Percentiles rank a stretch among this genome's conserved stretches.
Evolutionary conservation across 2,888 invertebrate species (phyloP).

Genomic region (Odontocerum albicorne): DNA sequence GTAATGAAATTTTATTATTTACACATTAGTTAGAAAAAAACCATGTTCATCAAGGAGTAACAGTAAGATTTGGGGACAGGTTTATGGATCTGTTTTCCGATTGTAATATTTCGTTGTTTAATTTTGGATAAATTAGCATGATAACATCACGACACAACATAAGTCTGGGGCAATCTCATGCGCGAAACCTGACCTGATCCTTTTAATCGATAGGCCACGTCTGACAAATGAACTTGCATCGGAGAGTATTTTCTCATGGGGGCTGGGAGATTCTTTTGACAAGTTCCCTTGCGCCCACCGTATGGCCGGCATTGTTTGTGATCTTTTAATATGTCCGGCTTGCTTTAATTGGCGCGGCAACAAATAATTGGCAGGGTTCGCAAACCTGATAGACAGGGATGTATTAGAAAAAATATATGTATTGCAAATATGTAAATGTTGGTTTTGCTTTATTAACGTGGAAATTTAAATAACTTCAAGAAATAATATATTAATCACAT

Average conservation of each 20-base stretch:
- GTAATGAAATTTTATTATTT: too few relatives aligned
- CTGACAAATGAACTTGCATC: slow-evolving; percentile 57
- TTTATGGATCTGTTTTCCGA: too few relatives aligned
- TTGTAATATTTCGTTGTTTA: too few relatives aligned
- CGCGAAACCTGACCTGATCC: slow-evolving; percentile 58
- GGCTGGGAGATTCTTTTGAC: slow-evolving; percentile 41
- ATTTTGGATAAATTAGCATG: too few relatives aligned
- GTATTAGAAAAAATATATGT: not conserved
- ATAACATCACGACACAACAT: too few relatives aligned
- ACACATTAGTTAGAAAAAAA: too few relatives aligned
- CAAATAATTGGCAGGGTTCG: slow-evolving; percentile 58
- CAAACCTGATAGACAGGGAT: slow-evolving; percentile 59
- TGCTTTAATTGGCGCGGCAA: slow-evolving; percentile 48
- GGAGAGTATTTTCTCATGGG: slow-evolving; percentile 51
- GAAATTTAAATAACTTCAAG: not conserved
- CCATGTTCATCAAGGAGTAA: too few relatives aligned
- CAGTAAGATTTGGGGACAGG: too few relatives aligned
- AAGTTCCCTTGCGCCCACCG: not conserved
- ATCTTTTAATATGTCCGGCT: slow-evolving; percentile 36
- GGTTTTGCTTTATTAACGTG: not conserved
- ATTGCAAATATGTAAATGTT: too few relatives aligned
- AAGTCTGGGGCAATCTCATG: slow-evolving; percentile 17
- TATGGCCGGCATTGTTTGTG: slow-evolving; percentile 28
- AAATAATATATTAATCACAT: not conserved
- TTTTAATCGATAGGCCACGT: slow-evolving; percentile 56